Evolutionary conservation across 2,797 vertebrate genomes (phyloP).

Genomic region (Orestias chungarensis): DNA sequence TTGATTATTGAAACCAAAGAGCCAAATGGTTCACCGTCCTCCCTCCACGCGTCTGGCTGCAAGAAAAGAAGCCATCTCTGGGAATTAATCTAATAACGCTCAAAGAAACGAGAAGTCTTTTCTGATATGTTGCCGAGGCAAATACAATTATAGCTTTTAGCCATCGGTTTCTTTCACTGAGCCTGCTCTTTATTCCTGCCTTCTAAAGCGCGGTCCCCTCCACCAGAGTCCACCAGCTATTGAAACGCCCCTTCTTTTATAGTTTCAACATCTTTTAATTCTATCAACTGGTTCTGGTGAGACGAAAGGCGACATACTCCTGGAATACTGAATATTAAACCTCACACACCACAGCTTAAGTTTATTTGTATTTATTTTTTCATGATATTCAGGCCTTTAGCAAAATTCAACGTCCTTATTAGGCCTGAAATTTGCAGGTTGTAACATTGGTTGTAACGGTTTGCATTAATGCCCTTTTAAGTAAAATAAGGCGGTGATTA

Average conservation of each 20-base stretch:
- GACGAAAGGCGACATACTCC: constrained; percentile 39
- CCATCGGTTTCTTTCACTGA: constrained; percentile 83
- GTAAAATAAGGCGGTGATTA: constrained; percentile 64
- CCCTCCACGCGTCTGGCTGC: constrained; percentile 97
- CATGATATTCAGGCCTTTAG: neutral
- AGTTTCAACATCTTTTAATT: constrained; percentile 81
- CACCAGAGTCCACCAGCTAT: constrained; percentile 75
- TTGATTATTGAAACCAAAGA: constrained; percentile 96
- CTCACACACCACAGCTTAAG: neutral
- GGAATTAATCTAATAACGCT: constrained; percentile 98
- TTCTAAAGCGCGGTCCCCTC: constrained; percentile 74
- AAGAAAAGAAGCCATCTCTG: constrained; percentile 88
- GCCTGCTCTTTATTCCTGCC: constrained; percentile 83
- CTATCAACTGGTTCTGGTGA: constrained; percentile 68
- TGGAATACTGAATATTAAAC: constrained; percentile 27
- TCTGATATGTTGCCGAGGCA: constrained; percentile 95
- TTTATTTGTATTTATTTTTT: too few species aligned
- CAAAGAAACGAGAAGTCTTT: constrained; percentile 96
- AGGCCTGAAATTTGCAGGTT: constrained; percentile 8
- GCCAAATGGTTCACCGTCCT: constrained; percentile 94
- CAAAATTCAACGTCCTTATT: neutral
- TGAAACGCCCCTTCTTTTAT: constrained; percentile 77
- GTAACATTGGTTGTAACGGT: constrained; percentile 52
- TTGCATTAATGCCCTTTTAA: constrained; percentile 76
- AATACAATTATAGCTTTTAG: constrained; percentile 96